Base-by-base conservation (phyloP, 2,113 vertebrate species). In the Prinia subflava region DNA sequence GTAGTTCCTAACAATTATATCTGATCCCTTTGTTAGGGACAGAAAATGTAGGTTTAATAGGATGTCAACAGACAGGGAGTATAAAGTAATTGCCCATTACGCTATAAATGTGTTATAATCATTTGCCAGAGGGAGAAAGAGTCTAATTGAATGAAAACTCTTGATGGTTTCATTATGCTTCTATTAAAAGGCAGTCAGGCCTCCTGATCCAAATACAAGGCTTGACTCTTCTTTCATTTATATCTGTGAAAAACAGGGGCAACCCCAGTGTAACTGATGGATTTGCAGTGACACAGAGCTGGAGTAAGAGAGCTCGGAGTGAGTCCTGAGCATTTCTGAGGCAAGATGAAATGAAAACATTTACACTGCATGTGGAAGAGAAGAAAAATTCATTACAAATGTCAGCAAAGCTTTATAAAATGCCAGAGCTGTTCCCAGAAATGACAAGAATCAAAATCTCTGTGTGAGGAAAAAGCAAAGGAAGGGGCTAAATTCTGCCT, bases 151-250 rank as follows among this genome's bases (percentile, higher is more conserved):
- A 97, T 97, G 89, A 96, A 95, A 95, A 95, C 82, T 93, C 95
- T 95, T 97, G 96, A 97, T 95, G 92, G 96, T 96, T 97, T 96
- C 97, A 97, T 97, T 97, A 97, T 96, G 96, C 56, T 97, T 64
- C 94, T 94, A 23, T 95, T 92, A 96, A 94, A 69, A 95, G 60
- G 73, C 88, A 87, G 88, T 74, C 90, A 86, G 56, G 18, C 44
- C 86, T 79, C 68, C 83, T 67, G 76, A 85, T 91, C 71, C 91
- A 83, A 91, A 77, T 81, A 82, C 49, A 77, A 57, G 81, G 78
- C 63, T 57, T 35, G 57, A 77, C 2, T 69, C 83, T 87, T 82
- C 57, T 92, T 79, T 46, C 52, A 35, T 82, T 83, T 96, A 93
- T 64, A 64, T 86, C 80, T 11, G 2, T 18, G 56, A 75, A 86